Base-by-base conservation (phyloP, 92 coral and sea anemone species). In the Epizoanthus ramosus region DNA sequence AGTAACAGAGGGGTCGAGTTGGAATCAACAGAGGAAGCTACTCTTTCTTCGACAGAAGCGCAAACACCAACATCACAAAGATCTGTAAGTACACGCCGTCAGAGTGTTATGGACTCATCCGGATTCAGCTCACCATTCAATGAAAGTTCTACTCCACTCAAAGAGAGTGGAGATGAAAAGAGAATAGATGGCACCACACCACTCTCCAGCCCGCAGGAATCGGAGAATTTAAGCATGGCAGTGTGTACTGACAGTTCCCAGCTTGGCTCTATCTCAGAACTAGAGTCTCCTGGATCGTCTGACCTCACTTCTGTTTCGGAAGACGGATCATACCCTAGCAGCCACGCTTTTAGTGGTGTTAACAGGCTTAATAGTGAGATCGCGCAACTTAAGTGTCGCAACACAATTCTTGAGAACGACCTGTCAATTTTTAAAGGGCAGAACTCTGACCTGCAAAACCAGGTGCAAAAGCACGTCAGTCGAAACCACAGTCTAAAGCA, bases 311-410 rank as follows among this genome's bases (percentile, higher is more conserved):
- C 97, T 16, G 24, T 52, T 13, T 87, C 94, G 0, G 94, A 93
- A 43, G 94, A 91, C 75, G 77, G 87, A 67, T 75, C 90, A 5
- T 73, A 71, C 33, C 52, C 81, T 17, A 73, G 83, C 31, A 83
- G 89, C 19, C 56, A 76, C 60, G 90, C 87, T 10, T 75, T 83
- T 65, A 73, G 88, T 65, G 84, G 79, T 63, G 75, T 88, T n/a
- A 92, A 87, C 75, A 91, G 87, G 68, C 87, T 93, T 85, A 94
- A 91, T 73, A 86, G 91, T 31, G 97, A 93, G 63, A 85, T 93
- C 22, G 94, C 97, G 24, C 93, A 93, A 69, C 89, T 91, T 10
- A 93, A 93, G 73, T 93, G 97, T 68, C 85, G 80, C 15, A 93
- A 93, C 39, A 88, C 93, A 25, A 88, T 93, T 9, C 92, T 93